Evolutionary conservation across 92 coral and sea anemone genomes (phyloP), one percentile per base, ranked within the genome.

Genomic region (Desmophyllum pertusum): DNA sequence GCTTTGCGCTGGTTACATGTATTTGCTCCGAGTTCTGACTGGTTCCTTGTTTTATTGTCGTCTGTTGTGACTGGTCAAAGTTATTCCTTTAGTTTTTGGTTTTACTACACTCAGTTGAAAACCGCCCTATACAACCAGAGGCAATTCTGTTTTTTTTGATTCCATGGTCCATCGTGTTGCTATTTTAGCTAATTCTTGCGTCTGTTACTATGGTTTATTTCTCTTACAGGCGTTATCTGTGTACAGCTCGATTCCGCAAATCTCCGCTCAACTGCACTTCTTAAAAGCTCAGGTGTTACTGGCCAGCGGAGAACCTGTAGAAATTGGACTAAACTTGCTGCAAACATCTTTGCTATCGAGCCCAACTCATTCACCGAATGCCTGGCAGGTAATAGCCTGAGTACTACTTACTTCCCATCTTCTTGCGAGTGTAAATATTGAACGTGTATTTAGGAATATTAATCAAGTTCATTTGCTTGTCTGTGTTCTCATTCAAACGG

Each of bases 331-430:
- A 7, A 92, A 92, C 59, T 40, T 84, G 81, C 80, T 93, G 18
- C 90, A 93, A n/a, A 89, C 92, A 6, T 87, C 95, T 6, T 90
- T 95, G 79, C 78, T 95, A 77, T 84, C 95, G 31, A 94, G 90
- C 37, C 95, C 97, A 25, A 81, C 81, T 27, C 93, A 95, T 41
- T 84, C 93, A n/a, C 86, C 91, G 19, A 70, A 90, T 52, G 95
- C 95, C 23, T 95, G 98, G 98, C 95, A 91, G 98, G 98, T 95
- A 77, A 76, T 79, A n/a, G n/a, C n/a, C n/a, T n/a, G n/a, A n/a
- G 17, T 25, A 17, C 14, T 17, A 42, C 10, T 21, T 21, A 42
- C 2, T 10, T 37, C 25, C 4, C 15, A 27, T 75, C 29, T 21
- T 10, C 30, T 15, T 25, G 9, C 11, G 33, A 15, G 27, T 38